Percentiles rank a stretch among this genome's conserved stretches.
phyloP scores from a whole-genome alignment of 1,140 invertebrate species.

The Euwallacea similis region DNA sequence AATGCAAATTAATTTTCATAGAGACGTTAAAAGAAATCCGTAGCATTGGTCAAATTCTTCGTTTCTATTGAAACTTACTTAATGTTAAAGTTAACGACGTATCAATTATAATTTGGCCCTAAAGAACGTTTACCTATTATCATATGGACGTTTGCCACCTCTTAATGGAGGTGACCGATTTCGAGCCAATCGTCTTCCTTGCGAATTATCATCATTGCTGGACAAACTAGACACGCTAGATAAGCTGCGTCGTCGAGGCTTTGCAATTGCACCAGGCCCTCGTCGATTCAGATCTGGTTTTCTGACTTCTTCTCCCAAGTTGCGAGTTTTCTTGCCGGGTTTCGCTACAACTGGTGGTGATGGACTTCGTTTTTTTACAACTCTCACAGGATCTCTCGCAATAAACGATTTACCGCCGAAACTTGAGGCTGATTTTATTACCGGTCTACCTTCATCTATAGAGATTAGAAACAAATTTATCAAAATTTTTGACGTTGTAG shows the following conservation, averaged over 20 bases:
- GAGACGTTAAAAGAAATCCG: no score
- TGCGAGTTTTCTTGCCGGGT: slow-evolving; percentile 42
- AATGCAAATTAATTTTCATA: no score
- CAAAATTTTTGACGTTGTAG: background rate
- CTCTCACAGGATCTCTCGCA: slow-evolving; percentile 38
- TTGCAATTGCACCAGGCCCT: background rate
- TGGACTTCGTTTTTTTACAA: slow-evolving; percentile 44
- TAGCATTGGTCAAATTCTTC: background rate
- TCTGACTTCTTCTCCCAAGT: slow-evolving; percentile 3
- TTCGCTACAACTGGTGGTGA: slow-evolving; percentile 49
- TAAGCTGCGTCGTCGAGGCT: slow-evolving; percentile 41
- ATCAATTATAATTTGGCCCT: no score
- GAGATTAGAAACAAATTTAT: no score
- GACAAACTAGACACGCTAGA: slow-evolving; percentile 50
- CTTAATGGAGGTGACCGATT: slow-evolving; percentile 17
- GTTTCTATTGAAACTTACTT: background rate
- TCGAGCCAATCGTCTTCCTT: slow-evolving; percentile 10
- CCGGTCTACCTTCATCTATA: slow-evolving; percentile 12
- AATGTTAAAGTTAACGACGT: no score
- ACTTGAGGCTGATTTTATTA: slow-evolving; percentile 12
- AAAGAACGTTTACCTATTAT: background rate
- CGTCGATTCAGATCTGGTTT: slow-evolving; percentile 8
- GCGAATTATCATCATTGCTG: slow-evolving; percentile 45
- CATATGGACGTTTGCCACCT: background rate
- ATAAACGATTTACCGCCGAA: slow-evolving; percentile 24